These are phyloP conservation scores for Mylabris phalerata DNA, from an alignment of 1,140 invertebrate genomes.

Conservation along the genomic window DNA sequence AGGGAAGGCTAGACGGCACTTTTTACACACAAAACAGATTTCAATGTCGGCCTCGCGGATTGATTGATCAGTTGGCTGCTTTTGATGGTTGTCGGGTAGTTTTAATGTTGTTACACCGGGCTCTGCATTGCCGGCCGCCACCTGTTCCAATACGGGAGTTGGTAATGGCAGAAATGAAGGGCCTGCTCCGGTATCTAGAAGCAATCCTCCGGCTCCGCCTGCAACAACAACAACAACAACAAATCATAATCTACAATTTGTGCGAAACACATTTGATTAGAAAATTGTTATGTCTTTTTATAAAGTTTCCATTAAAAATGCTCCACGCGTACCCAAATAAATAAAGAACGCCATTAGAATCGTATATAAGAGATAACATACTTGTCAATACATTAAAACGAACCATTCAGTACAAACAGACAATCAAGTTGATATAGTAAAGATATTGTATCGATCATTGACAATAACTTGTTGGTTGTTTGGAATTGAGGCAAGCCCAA, in stretches of 20 bases:
- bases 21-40: constrained; percentile 77
- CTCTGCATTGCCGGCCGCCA: constrained; percentile 57
- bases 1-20: constrained; percentile 75
- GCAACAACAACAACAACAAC: constrained; percentile 28
- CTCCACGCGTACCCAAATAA: constrained; percentile 33
- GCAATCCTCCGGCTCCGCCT: constrained; percentile 44
- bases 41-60: constrained; percentile 62
- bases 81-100: constrained; percentile 47
- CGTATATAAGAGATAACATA: constrained; percentile 37
- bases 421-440: constrained; percentile 4
- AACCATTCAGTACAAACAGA: constrained; percentile 30
- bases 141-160: constrained; percentile 55
- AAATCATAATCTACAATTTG: constrained; percentile 12
- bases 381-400: constrained; percentile 40
- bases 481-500: constrained; percentile 33
- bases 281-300: constrained; percentile 30
- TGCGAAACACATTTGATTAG: constrained; percentile 18
- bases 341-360: constrained; percentile 38
- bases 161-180: constrained; percentile 57
- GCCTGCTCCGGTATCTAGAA: constrained; percentile 48
- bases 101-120: constrained; percentile 59
- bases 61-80: constrained; percentile 33
- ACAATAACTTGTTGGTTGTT: constrained; percentile 22
- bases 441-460: constrained; percentile 2
- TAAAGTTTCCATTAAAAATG: constrained; percentile 32